phyloP scores from a whole-genome alignment of 2,113 vertebrate genomes.

The Anas platyrhynchos region DNA sequence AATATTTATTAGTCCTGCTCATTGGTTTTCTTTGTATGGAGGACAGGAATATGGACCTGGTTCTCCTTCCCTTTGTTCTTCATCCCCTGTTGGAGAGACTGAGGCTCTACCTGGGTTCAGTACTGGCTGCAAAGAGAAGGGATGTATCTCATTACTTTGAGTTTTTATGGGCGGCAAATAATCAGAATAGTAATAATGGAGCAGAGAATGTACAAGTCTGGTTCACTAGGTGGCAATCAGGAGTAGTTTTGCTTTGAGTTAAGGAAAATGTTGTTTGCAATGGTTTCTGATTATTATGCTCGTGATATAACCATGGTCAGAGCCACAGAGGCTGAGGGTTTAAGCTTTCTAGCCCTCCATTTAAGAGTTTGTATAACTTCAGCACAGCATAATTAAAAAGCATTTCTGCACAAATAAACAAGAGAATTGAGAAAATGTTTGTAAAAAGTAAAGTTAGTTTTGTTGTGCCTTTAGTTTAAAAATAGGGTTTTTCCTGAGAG shows the following conservation, averaged over 20 bases:
- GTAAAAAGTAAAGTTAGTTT: not conserved
- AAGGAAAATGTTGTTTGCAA: not conserved
- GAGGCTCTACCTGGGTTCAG: not conserved
- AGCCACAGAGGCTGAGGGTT: not conserved
- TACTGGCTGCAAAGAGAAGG: not conserved
- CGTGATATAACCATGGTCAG: not conserved
- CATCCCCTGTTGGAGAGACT: fast-evolving
- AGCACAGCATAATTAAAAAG: not conserved
- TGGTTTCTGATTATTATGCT: not conserved
- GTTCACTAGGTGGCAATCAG: conserved; percentile 48
- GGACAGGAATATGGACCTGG: not conserved
- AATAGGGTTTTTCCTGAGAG: not conserved
- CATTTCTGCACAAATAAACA: not conserved
- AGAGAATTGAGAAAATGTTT: not conserved
- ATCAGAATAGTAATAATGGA: not conserved
- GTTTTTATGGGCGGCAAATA: not conserved
- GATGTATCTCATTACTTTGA: not conserved
- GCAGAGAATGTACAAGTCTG: not conserved
- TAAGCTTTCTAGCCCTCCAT: not conserved
- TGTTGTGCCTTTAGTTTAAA: not conserved
- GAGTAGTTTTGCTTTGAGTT: conserved; percentile 20
- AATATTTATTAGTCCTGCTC: not conserved
- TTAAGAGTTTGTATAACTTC: not conserved
- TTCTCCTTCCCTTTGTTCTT: not conserved
- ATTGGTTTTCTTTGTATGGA: not conserved